A percentile compares a stretch with the other conserved stretches of the same genome.
These are phyloP conservation scores for Sebastes hubbsi DNA, from an alignment of 2,797 vertebrate species.

Conservation along the genomic window DNA sequence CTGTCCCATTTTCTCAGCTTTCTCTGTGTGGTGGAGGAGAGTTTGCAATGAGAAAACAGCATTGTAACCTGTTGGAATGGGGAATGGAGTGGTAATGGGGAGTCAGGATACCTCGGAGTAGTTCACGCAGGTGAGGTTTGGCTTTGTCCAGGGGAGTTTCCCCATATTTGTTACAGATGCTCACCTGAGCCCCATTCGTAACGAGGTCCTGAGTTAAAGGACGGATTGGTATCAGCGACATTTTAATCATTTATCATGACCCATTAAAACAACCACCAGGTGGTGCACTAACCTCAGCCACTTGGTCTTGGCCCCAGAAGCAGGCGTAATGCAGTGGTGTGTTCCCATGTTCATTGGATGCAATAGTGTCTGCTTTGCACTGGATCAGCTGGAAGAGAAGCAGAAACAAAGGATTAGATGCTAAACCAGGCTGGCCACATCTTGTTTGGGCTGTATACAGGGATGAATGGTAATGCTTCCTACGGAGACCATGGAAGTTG, in stretches of 20 bases:
- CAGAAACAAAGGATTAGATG: conserved; percentile 51
- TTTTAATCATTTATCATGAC: background rate
- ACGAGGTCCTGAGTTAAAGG: conserved; percentile 88
- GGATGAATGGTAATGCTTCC: conserved; percentile 18
- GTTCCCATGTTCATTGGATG: conserved; percentile 96
- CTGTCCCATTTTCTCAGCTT: conserved; percentile 95
- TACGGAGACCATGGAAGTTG: conserved; percentile 14
- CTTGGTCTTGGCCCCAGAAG: conserved; percentile 95
- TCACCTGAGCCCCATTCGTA: conserved; percentile 89
- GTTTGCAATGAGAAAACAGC: background rate
- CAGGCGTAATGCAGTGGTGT: conserved; percentile 96
- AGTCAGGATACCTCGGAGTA: conserved; percentile 85
- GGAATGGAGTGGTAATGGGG: background rate
- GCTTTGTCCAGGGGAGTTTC: conserved; percentile 95
- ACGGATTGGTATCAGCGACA: background rate
- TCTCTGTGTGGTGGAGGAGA: conserved; percentile 79
- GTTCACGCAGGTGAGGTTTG: conserved; percentile 89
- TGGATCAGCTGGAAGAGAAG: conserved; percentile 88
- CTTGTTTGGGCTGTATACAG: conserved; percentile 66
- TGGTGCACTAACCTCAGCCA: conserved; percentile 89
- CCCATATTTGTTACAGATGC: conserved; percentile 95
- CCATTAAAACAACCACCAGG: conserved; percentile 57
- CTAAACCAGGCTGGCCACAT: conserved; percentile 37
- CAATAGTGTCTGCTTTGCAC: conserved; percentile 96
- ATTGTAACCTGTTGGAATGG: background rate